Evolutionary conservation across 2,113 vertebrate genomes (phyloP).

Genomic region (Marmota flaviventris): DNA sequence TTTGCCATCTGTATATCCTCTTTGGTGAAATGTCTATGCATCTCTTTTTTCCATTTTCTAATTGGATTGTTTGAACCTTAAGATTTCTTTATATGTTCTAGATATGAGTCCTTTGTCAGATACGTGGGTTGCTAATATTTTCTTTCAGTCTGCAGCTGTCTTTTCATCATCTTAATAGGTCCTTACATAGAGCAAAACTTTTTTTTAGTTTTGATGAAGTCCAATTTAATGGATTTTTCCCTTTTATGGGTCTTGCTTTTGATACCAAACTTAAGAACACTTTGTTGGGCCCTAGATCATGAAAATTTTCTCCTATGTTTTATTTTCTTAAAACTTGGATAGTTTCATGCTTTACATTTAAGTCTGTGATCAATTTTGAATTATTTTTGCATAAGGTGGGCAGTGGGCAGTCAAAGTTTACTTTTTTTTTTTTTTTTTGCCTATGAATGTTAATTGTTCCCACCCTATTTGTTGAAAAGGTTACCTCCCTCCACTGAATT

Average conservation of each 20-base stretch:
- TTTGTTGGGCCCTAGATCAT: background rate
- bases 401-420: background rate
- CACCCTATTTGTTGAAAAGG: background rate
- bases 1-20: background rate
- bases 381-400: background rate
- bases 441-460: background rate
- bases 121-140: no score
- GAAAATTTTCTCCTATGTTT: background rate
- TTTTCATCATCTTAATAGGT: background rate
- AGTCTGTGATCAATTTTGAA: constrained; percentile 24
- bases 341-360: constrained; percentile 39
- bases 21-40: constrained; percentile 32
- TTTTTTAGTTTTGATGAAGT: constrained; percentile 21
- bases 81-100: constrained; percentile 26
- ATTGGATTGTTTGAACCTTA: background rate
- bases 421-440: background rate
- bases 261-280: background rate
- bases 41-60: constrained; percentile 40
- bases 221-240: background rate
- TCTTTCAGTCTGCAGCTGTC: background rate
- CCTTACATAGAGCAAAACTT: background rate
- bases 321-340: constrained; percentile 15
- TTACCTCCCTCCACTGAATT: background rate
- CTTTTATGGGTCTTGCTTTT: background rate
- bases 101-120: constrained; percentile 22